Conservation (phyloP, 2,888 invertebrate genomes). For the Lobophora halterata region DNA sequence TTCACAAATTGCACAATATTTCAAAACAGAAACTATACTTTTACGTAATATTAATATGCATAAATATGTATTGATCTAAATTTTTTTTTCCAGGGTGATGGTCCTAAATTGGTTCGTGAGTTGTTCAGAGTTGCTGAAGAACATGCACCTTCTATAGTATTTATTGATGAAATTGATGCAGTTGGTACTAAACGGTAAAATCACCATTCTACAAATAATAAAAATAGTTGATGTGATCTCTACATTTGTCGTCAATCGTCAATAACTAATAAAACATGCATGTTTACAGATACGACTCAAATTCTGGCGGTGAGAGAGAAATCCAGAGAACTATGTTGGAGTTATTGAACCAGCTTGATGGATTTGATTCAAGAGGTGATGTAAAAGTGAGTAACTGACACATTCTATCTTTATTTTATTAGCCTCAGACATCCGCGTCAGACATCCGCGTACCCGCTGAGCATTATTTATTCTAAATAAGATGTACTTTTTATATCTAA, state of each 20-base stretch:
- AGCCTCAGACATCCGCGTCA: too few species aligned
- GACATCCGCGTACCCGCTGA: too few species aligned
- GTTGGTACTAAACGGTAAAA: conserved; percentile 95
- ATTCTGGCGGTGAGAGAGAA: conserved; percentile 99
- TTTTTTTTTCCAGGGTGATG: conserved; percentile 93
- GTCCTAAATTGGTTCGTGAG: conserved; percentile 98
- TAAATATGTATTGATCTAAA: conserved; percentile 5
- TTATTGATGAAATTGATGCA: conserved; percentile 99
- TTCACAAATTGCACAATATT: too few species aligned
- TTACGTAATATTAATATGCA: not conserved
- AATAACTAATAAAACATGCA: too few species aligned
- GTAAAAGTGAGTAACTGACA: conserved; percentile 91
- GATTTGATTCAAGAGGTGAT: conserved; percentile 97
- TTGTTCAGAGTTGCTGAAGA: conserved; percentile 99
- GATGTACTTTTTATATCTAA: not conserved
- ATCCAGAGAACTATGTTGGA: conserved; percentile 99
- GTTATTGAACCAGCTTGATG: conserved; percentile 98
- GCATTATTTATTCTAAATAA: not conserved
- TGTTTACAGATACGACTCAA: conserved; percentile 91
- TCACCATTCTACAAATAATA: too few species aligned
- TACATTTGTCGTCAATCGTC: too few species aligned
- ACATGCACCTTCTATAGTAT: conserved; percentile 99
- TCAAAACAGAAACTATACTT: not conserved
- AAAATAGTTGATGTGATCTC: too few species aligned
- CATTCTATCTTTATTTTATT: too few species aligned